Percentiles rank a stretch among this genome's conserved stretches.
Evolutionary conservation across 2,113 vertebrate genomes (phyloP).

Genomic region (Austrofundulus limnaeus): DNA sequence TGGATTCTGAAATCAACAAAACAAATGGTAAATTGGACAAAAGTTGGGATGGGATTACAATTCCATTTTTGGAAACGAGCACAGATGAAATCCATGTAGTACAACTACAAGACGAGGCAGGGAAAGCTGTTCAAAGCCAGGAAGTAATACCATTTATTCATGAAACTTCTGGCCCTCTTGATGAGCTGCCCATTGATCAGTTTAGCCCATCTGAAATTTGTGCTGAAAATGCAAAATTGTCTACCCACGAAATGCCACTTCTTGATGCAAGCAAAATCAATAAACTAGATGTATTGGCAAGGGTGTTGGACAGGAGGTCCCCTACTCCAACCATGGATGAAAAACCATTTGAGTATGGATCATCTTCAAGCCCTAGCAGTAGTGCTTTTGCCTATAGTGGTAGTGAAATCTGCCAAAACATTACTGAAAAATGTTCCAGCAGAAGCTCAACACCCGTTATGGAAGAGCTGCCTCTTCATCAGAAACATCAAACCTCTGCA

Average conservation of each 20-base stretch:
- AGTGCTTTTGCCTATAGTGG: constrained; percentile 3
- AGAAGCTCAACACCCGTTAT: constrained; percentile 31
- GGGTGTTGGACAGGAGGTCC: constrained; percentile 27
- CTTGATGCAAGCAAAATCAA: constrained; percentile 10
- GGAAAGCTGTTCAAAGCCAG: constrained; percentile 8
- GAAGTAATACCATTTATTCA: constrained; percentile 22
- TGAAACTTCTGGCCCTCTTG: background rate
- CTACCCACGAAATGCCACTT: constrained; percentile 3
- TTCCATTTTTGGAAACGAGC: constrained; percentile 39
- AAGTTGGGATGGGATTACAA: background rate
- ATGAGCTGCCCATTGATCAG: background rate
- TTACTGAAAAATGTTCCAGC: constrained; percentile 4
- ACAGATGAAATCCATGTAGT: background rate
- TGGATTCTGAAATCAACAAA: background rate
- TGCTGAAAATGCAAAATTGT: constrained; percentile 1
- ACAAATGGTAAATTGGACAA: constrained; percentile 1
- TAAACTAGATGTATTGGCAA: background rate
- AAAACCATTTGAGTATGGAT: constrained; percentile 16
- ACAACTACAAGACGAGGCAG: background rate
- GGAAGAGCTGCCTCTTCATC: constrained; percentile 31
- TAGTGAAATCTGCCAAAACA: constrained; percentile 7
- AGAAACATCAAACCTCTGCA: background rate
- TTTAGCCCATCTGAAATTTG: background rate
- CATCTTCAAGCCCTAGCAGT: background rate
- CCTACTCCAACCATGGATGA: constrained; percentile 56